Evolutionary conservation across 2,797 vertebrate genomes (phyloP).

Genomic region (Hirundo rustica): DNA sequence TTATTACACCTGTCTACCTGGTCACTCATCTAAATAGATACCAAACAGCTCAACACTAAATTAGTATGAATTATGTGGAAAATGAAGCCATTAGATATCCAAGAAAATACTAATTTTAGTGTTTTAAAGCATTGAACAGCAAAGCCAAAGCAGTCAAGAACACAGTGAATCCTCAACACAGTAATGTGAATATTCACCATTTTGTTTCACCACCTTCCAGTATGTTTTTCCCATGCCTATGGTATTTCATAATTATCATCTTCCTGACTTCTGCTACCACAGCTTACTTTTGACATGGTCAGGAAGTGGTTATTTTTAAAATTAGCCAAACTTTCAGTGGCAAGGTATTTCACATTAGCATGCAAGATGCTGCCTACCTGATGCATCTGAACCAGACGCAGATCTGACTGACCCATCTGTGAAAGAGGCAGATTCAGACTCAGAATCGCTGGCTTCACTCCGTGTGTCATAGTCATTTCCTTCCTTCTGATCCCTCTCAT

Average conservation of each 20-base stretch:
- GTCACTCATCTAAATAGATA: background rate
- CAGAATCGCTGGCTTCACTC: slow-evolving; percentile 95
- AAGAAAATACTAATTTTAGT: background rate
- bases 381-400: slow-evolving; percentile 89
- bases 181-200: background rate
- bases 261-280: background rate
- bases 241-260: background rate
- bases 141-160: background rate
- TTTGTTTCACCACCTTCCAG: background rate
- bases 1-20: background rate
- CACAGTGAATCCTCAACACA: background rate
- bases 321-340: background rate
- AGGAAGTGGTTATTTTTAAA: background rate
- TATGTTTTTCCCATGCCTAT: background rate
- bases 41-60: background rate
- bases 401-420: slow-evolving; percentile 91
- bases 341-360: background rate
- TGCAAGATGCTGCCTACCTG: slow-evolving; percentile 77
- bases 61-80: fast-evolving
- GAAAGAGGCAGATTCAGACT: slow-evolving; percentile 92
- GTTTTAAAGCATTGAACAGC: background rate
- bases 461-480: slow-evolving; percentile 94
- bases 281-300: background rate
- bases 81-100: background rate
- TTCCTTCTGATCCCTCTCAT: slow-evolving; percentile 90